These are phyloP conservation scores for Ageneiosus marmoratus DNA, from an alignment of 2,113 vertebrate species.

Conservation along the genomic window DNA sequence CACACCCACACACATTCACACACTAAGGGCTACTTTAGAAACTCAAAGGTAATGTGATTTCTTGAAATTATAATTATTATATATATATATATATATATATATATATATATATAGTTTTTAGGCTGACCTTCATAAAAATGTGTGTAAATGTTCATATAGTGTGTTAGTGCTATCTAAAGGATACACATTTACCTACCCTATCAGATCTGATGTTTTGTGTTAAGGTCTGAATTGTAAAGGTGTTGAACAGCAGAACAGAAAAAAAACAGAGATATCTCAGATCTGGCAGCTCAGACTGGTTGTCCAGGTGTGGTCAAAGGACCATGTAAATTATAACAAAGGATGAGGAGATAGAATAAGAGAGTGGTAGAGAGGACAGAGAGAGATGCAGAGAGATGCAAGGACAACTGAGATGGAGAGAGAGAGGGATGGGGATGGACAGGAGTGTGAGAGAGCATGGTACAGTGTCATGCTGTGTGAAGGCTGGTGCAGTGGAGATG, in stretches of 20 bases:
- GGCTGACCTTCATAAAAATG: background rate
- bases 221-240: background rate
- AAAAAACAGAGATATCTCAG: background rate
- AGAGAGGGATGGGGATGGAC: background rate
- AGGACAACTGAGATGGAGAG: background rate
- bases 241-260: background rate
- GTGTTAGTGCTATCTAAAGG: background rate
- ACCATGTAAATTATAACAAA: background rate
- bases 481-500: slow-evolving; percentile 18
- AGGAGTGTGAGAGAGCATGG: background rate
- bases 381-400: background rate
- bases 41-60: background rate
- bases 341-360: background rate
- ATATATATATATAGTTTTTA: background rate
- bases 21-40: no score
- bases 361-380: background rate
- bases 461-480: slow-evolving; percentile 37
- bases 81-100: no score
- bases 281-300: background rate
- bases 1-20: no score
- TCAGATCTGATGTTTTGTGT: background rate
- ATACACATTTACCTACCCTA: background rate
- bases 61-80: background rate
- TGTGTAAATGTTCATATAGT: background rate
- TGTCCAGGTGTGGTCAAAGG: slow-evolving; percentile 18